These are phyloP conservation scores for Aphodius sticticus DNA, from an alignment of 2,888 invertebrate species.

Conservation along the genomic window DNA sequence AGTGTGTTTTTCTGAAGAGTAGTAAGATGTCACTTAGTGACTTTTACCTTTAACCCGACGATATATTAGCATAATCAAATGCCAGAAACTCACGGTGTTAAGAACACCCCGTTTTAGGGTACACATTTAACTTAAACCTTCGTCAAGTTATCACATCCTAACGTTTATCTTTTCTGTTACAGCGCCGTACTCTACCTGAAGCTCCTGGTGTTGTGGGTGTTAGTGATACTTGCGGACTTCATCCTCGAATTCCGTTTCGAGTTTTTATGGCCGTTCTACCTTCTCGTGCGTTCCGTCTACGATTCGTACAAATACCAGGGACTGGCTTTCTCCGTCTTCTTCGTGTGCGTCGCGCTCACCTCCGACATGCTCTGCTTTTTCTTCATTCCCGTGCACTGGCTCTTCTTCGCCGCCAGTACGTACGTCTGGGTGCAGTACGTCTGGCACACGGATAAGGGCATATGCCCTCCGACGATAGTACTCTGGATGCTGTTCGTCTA, in stretches of 20 bases:
- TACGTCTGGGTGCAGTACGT: slow-evolving; percentile 99
- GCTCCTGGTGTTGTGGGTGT: slow-evolving; percentile 93
- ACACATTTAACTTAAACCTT: background rate
- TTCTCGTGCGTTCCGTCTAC: slow-evolving; percentile 92
- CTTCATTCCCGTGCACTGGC: slow-evolving; percentile 97
- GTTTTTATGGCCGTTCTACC: slow-evolving; percentile 99
- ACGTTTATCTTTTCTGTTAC: slow-evolving; percentile 61
- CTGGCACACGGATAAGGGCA: slow-evolving; percentile 95
- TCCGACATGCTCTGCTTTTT: slow-evolving; percentile 99
- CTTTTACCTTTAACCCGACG: too few relatives aligned
- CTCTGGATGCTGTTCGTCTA: slow-evolving; percentile 95
- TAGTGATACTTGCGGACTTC: slow-evolving; percentile 94
- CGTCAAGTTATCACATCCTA: background rate
- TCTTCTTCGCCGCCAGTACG: slow-evolving; percentile 97
- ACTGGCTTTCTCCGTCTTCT: slow-evolving; percentile 96
- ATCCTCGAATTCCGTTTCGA: slow-evolving; percentile 98
- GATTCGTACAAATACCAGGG: slow-evolving; percentile 99
- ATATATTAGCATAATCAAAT: too few relatives aligned
- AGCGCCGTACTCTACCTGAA: slow-evolving; percentile 95
- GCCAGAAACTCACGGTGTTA: too few relatives aligned
- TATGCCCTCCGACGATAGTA: slow-evolving; percentile 93
- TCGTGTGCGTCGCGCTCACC: slow-evolving; percentile 96
- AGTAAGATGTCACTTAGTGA: too few relatives aligned
- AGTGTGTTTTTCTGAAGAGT: too few relatives aligned
- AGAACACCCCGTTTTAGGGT: too few relatives aligned